Evolutionary conservation across 1,140 invertebrate species (phyloP).

Genomic region (Neotoxoptera formosana): DNA sequence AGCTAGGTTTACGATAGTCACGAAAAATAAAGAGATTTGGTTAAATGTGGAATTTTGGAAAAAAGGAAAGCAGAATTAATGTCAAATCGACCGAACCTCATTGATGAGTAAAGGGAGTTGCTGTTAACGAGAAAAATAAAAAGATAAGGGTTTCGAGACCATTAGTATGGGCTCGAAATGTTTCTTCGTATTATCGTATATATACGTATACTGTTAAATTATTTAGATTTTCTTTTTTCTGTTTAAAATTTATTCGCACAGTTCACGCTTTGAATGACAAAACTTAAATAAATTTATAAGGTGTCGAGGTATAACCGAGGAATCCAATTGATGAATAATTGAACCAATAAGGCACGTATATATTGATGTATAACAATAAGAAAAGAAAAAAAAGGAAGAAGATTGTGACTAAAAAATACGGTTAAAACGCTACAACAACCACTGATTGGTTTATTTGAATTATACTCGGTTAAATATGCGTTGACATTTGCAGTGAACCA

Average conservation of each 20-base stretch:
- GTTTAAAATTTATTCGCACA: conserved; percentile 20
- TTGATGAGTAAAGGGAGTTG: background rate
- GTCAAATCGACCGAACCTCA: conserved; percentile 22
- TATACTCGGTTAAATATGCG: background rate
- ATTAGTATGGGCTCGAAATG: conserved; percentile 21
- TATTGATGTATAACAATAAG: conserved; percentile 12
- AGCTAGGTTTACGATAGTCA: background rate
- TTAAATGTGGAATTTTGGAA: background rate
- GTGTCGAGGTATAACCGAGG: background rate
- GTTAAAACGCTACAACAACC: background rate
- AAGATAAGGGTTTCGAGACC: conserved; percentile 6
- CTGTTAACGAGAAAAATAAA: conserved; percentile 43
- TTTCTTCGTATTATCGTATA: background rate
- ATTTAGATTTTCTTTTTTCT: conserved; percentile 37
- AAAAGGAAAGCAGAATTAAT: conserved; percentile 21
- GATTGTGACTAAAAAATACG: background rate
- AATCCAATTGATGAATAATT: conserved; percentile 39
- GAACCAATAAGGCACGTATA: conserved; percentile 38
- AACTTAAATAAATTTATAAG: conserved; percentile 18
- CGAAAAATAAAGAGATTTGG: background rate
- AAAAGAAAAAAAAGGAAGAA: background rate
- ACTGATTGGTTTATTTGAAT: conserved; percentile 21
- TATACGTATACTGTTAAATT: conserved; percentile 12
- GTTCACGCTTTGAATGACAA: conserved; percentile 29
- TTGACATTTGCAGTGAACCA: background rate